Evolutionary conservation across 2,797 vertebrate species (phyloP).

Genomic region (Etheostoma perlongum): DNA sequence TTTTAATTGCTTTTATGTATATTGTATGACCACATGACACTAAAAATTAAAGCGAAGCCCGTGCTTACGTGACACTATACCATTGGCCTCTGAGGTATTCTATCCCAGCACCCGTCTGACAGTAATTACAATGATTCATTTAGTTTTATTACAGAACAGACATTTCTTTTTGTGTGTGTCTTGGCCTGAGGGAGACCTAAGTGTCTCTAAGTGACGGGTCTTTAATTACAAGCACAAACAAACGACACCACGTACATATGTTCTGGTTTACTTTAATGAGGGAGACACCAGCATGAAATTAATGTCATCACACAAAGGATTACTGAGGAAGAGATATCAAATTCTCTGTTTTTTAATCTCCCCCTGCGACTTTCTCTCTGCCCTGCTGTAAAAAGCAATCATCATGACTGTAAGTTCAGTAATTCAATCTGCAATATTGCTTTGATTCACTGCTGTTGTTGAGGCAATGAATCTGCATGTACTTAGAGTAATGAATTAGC

Average conservation of each 20-base stretch:
- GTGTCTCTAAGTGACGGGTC: conserved; percentile 72
- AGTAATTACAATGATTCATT: conserved; percentile 83
- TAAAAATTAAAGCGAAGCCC: conserved; percentile 20
- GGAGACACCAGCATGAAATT: conserved; percentile 66
- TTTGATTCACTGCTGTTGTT: conserved; percentile 68
- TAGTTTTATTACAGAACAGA: conserved; percentile 67
- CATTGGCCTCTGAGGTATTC: conserved; percentile 66
- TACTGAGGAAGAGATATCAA: conserved; percentile 55
- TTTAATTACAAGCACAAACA: conserved; percentile 82
- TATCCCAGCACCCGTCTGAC: conserved; percentile 74
- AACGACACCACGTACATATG: conserved; percentile 72
- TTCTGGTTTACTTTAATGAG: conserved; percentile 75
- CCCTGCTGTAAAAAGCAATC: conserved; percentile 59
- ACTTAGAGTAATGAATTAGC: conserved; percentile 65
- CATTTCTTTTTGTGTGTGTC: conserved; percentile 64
- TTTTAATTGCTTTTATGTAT: conserved; percentile 9
- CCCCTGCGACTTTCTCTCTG: conserved; percentile 17
- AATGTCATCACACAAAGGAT: conserved; percentile 59
- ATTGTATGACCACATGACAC: neutral
- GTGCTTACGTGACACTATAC: conserved; percentile 49
- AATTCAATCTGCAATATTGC: conserved; percentile 64
- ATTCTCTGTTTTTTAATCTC: conserved; percentile 34
- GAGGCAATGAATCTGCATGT: conserved; percentile 58
- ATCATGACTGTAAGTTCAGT: conserved; percentile 68
- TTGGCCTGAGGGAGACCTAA: conserved; percentile 57